Base-by-base conservation (phyloP, 2,797 vertebrate genomes). In the Leptoclinus maculatus region DNA sequence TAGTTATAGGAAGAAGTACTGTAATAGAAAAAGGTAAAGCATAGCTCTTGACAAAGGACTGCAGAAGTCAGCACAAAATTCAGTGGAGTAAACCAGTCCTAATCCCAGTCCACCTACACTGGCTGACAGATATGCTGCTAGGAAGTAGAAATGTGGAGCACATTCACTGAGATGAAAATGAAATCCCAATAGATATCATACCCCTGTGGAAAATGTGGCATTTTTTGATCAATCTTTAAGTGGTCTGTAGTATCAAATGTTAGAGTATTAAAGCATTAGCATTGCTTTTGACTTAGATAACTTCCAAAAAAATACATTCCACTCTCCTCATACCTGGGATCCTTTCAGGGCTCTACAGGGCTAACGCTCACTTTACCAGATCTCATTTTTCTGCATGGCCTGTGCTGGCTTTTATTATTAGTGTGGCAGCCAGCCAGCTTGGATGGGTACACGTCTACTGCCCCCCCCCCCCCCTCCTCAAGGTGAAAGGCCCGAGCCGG, bases 321-420 rank as follows among this genome's bases (percentile, higher is more conserved):
- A 87, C 87, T 87, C 84, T 79, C 84, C 85, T 86, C 84, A 85
- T 87, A 88, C 84, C 90, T 87, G 41, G 79, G 85, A 86, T 86
- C 81, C 82, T 88, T 75, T 79, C 79, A 85, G 85, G 78, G 71
- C 76, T 85, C 79, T 41, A 54, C 71, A 43, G 58, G 79, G 79
- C 80, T 63, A 81, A 88, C 82, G 70, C 87, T 85, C 79, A 80
- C 84, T 84, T 83, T 77, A 86, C 82, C 78, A 87, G 83, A 90
- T 91, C 87, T 91, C 82, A 76, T 89, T 92, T 93, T 87, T 51
- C 65, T 84, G 87, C 88, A 88, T 86, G 89, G n/a, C 90, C 85
- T 89, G 87, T 89, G 79, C 85, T 83, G 82, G 87, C 88, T 92
- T 83, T 89, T 93, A 88, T 93, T 93, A 92, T 92, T 91, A 93